A percentile compares a stretch with the other conserved stretches of the same genome.
Evolutionary conservation across 2,113 vertebrate genomes (phyloP).

Genomic region (Ceyx margarethae): DNA sequence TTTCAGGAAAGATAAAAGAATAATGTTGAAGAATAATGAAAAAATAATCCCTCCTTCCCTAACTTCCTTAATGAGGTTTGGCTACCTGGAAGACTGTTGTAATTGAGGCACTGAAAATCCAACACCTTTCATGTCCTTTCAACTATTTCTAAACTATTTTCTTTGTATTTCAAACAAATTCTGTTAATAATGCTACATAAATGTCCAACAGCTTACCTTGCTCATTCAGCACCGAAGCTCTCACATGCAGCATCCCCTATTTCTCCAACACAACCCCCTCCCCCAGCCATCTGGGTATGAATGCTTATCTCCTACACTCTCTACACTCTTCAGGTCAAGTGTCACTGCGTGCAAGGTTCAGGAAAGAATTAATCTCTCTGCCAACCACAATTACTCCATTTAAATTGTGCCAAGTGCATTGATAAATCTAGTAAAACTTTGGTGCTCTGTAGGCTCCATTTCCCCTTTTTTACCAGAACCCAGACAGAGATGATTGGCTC

Average conservation of each 20-base stretch:
- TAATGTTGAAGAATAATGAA: too few relatives aligned
- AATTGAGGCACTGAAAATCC: neutral
- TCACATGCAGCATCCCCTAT: neutral
- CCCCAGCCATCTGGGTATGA: neutral
- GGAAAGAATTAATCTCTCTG: neutral
- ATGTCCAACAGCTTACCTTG: neutral
- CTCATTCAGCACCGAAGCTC: neutral
- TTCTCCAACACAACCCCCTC: neutral
- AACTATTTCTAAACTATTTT: neutral
- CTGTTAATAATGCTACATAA: neutral
- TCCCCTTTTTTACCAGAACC: neutral
- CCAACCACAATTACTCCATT: neutral
- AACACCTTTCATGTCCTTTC: neutral
- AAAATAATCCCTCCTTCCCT: neutral
- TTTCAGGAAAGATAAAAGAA: neutral
- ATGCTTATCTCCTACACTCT: neutral
- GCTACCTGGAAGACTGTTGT: neutral
- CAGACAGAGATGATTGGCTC: accelerated
- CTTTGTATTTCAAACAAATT: neutral
- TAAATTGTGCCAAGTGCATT: accelerated
- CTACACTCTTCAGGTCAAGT: neutral
- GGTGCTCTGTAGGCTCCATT: neutral
- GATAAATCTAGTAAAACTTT: neutral
- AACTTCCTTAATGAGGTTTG: neutral
- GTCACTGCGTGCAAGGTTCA: neutral